Evolutionary conservation across 2,113 vertebrate genomes (phyloP).

Genomic region (Herpailurus yagouaroundi): DNA sequence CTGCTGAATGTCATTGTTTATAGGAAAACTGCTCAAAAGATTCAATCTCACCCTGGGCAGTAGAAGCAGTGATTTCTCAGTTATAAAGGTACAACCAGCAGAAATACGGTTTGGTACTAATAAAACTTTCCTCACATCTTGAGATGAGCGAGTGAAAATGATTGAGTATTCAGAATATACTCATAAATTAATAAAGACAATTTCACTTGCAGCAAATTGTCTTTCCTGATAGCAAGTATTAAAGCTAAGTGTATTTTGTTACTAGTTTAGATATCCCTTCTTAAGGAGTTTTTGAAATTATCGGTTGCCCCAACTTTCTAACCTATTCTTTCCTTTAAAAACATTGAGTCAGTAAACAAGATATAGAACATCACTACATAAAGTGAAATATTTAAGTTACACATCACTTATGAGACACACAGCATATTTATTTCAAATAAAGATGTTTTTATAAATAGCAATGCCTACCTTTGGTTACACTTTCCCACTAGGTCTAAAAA

Average conservation of each 20-base stretch:
- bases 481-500: neutral
- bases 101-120: neutral
- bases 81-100: neutral
- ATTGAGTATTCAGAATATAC: neutral
- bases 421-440: neutral
- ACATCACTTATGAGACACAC: neutral
- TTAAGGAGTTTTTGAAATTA: neutral
- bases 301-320: neutral
- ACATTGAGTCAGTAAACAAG: neutral
- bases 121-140: neutral
- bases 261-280: neutral
- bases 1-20: neutral
- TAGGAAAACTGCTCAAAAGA: neutral
- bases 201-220: neutral
- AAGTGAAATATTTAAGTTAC: neutral
- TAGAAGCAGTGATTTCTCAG: neutral
- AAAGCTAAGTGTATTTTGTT: neutral
- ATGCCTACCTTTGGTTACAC: neutral
- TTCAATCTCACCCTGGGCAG: neutral
- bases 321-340: neutral
- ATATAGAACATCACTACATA: neutral
- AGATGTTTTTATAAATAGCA: neutral
- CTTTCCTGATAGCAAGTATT: neutral
- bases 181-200: neutral
- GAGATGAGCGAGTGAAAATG: neutral